Conservation (phyloP, 2,888 invertebrate genomes). For the Leucophora obtusa region DNA sequence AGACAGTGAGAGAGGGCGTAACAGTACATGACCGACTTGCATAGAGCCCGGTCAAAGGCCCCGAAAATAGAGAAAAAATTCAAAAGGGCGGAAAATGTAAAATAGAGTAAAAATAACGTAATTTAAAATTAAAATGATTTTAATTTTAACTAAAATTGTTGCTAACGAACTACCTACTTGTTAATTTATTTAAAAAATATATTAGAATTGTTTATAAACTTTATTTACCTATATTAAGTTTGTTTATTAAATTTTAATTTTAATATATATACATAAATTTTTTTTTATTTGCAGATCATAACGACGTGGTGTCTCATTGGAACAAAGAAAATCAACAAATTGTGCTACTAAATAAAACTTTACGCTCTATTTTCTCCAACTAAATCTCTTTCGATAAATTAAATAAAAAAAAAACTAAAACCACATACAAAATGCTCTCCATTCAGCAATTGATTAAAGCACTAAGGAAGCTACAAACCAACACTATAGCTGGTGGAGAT, state of each 20-base stretch:
- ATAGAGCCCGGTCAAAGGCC: too few relatives aligned
- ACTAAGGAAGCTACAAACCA: constrained; percentile 67
- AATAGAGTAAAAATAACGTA: too few relatives aligned
- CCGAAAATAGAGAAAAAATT: too few relatives aligned
- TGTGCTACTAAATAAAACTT: not conserved
- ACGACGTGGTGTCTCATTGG: constrained; percentile 35
- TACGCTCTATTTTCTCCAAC: constrained; percentile 4
- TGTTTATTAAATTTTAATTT: constrained; percentile 15
- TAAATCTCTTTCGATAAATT: not conserved
- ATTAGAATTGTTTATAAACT: constrained; percentile 1
- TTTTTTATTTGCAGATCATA: constrained; percentile 49
- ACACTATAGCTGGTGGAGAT: constrained; percentile 61
- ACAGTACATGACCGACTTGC: too few relatives aligned
- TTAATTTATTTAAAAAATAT: not conserved
- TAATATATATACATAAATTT: too few relatives aligned
- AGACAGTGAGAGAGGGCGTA: too few relatives aligned
- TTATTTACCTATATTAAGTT: constrained; percentile 5
- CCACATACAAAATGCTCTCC: constrained; percentile 70
- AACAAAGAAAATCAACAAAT: constrained; percentile 10
- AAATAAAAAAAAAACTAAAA: constrained; percentile 6
- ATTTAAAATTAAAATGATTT: too few relatives aligned
- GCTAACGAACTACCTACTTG: too few relatives aligned
- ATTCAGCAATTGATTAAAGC: constrained; percentile 74
- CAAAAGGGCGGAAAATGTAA: too few relatives aligned
- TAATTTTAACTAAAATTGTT: too few relatives aligned